These are phyloP conservation scores for Drosophila funebris DNA, from an alignment of 1,140 invertebrate species.

Conservation along the genomic window DNA sequence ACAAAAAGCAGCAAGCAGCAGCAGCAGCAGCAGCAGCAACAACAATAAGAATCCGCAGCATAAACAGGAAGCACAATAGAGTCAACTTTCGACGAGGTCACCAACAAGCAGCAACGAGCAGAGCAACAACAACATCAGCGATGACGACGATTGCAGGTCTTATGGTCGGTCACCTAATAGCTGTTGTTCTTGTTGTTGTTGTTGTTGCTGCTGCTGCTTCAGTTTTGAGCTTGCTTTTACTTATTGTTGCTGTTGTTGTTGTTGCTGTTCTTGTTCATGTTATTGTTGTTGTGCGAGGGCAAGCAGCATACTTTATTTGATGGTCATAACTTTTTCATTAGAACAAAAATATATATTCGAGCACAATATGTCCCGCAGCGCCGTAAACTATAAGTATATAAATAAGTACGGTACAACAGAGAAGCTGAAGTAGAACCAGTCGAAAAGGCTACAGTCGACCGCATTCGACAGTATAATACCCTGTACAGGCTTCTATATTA, in stretches of 20 bases:
- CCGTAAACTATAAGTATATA: conserved; percentile 81
- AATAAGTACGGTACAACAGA: conserved; percentile 68
- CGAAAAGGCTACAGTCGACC: too few relatives aligned
- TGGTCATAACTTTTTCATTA: conserved; percentile 83
- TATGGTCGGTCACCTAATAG: conserved; percentile 79
- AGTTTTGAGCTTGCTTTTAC: conserved; percentile 43
- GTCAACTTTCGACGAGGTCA: conserved; percentile 79
- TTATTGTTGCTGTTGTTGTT: conserved; percentile 23
- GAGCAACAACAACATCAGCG: conserved; percentile 33
- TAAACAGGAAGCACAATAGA: conserved; percentile 80
- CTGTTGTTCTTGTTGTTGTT: conserved; percentile 21
- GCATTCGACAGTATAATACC: too few relatives aligned
- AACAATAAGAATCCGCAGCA: conserved; percentile 68
- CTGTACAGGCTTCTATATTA: too few relatives aligned
- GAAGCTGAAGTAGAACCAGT: not conserved
- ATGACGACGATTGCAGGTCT: conserved; percentile 70
- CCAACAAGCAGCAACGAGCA: conserved; percentile 45
- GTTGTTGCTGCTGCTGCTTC: conserved; percentile 29
- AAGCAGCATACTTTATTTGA: conserved; percentile 82
- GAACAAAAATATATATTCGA: conserved; percentile 81
- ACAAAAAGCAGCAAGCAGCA: conserved; percentile 44
- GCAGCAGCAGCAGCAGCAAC: conserved; percentile 31
- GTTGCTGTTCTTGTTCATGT: too few relatives aligned
- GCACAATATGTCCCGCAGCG: conserved; percentile 80
- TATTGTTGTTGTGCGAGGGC: conserved; percentile 25